A percentile compares a stretch with the other conserved stretches of the same genome.
phyloP scores from a whole-genome alignment of 1,140 invertebrate species.

The Dinoponera quadriceps region DNA sequence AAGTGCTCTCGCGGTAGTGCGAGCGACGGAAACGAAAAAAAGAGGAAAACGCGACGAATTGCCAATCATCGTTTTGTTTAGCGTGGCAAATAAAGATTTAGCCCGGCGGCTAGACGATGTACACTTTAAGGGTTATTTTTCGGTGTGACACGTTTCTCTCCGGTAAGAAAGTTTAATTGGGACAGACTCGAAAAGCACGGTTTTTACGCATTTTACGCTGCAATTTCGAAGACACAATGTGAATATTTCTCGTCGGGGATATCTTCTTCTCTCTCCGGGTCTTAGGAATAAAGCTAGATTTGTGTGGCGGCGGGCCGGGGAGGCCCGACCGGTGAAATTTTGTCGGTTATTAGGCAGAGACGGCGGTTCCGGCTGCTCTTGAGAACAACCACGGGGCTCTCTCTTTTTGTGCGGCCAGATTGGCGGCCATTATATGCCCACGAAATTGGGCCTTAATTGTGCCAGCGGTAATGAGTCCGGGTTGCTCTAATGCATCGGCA shows the following conservation, averaged over 20 bases:
- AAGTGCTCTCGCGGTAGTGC: slow-evolving; percentile 3
- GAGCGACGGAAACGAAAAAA: not conserved
- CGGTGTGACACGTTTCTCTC: not conserved
- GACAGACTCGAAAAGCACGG: not conserved
- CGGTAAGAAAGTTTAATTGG: not conserved
- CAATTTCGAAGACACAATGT: not conserved
- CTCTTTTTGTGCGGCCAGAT: slow-evolving; percentile 83
- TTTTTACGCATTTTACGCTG: no score
- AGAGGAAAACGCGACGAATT: not conserved
- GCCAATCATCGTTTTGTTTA: not conserved
- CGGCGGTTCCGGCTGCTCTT: slow-evolving; percentile 76
- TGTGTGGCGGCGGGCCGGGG: slow-evolving; percentile 57
- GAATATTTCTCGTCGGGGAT: not conserved
- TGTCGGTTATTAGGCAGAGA: slow-evolving; percentile 81
- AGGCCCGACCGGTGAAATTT: slow-evolving; percentile 77
- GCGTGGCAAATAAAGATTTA: not conserved
- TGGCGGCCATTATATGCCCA: slow-evolving; percentile 82
- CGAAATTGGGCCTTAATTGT: slow-evolving; percentile 85
- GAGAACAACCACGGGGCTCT: slow-evolving; percentile 74
- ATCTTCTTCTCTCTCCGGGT: not conserved
- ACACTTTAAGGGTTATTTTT: not conserved
- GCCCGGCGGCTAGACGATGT: not conserved
- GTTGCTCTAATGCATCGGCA: slow-evolving; percentile 81
- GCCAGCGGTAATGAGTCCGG: slow-evolving; percentile 82
- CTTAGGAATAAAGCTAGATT: slow-evolving; percentile 74